Base-by-base conservation (phyloP, 2,888 invertebrate species). In the Euproctis similis region DNA sequence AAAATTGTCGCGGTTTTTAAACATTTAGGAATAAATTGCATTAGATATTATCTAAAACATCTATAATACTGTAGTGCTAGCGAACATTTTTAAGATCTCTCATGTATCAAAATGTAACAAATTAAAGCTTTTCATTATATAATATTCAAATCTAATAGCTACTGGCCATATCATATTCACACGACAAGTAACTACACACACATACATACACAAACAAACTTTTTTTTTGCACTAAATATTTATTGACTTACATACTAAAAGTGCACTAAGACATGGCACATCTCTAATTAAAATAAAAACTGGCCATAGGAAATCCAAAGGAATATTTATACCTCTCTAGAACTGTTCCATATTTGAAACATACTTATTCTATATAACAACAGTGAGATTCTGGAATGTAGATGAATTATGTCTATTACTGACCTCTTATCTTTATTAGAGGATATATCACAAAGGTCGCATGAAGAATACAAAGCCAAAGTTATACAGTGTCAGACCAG, bases 131-230 rank as follows among this genome's bases (percentile, higher is more conserved):
- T 23, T 8, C 16, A 13, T 6, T 10, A 18, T 26, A 19, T 12
- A 11, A 10, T 17, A 25, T 25, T 11, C 25, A 7, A 25, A 10
- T 8, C 25, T 25, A 25, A 12, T 11, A 27, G 12, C 8, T 13
- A 13, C 9, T 19, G 21, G 10, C 10, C 14, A 24, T 21, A 23
- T 22, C 10, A 9, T 8, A 26, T 21, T 10, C 36, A 29, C 35
- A 35, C 33, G 9, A 8, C 45, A 45, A 42, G 12, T 13, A 12
- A 12, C 35, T 48, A 46, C 33, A 47, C 37, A 46, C 42, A 27
- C 8, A 21, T 12, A 46, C 34, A 37, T 25, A 38, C 42, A 32
- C 20, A n/a, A n/a, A 46, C 42, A 31, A 12, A 39, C 30, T 36
- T 33, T 36, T 14, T 30, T 31, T 31, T 9, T 35, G 33, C 31